Evolutionary conservation across 2,113 vertebrate genomes (phyloP).

Genomic region (Agelaius tricolor): DNA sequence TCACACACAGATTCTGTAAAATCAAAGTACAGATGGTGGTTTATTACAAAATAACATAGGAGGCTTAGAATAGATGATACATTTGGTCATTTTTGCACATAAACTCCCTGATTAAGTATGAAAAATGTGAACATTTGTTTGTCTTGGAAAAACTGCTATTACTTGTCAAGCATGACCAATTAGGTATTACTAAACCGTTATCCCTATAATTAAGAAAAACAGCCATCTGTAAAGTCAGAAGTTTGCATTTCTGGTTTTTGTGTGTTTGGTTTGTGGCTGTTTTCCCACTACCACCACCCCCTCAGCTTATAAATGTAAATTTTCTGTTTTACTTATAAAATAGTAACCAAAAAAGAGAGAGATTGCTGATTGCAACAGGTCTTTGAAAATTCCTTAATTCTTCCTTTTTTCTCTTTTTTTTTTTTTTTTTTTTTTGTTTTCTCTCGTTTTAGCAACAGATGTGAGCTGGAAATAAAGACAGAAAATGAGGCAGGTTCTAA

Average conservation of each 20-base stretch:
- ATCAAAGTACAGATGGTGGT: conserved; percentile 79
- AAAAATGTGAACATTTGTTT: conserved; percentile 84
- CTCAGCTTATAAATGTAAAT: conserved; percentile 43
- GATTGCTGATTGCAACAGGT: conserved; percentile 3
- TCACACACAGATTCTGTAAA: conserved; percentile 68
- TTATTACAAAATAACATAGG: conserved; percentile 77
- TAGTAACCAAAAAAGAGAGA: conserved; percentile 5
- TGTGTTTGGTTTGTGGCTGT: neutral
- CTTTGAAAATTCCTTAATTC: neutral
- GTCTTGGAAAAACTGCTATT: conserved; percentile 79
- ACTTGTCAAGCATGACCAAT: conserved; percentile 85
- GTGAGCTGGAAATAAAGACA: neutral
- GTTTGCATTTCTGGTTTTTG: conserved; percentile 47
- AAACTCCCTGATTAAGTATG: conserved; percentile 81
- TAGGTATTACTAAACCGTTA: conserved; percentile 80
- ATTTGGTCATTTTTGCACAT: conserved; percentile 79
- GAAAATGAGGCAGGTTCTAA: neutral
- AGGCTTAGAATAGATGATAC: conserved; percentile 77
- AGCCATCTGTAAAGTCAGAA: conserved; percentile 83
- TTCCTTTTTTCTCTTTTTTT: neutral
- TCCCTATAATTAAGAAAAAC: conserved; percentile 82
- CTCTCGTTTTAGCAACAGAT: neutral
- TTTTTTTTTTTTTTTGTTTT: neutral
- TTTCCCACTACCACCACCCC: neutral
- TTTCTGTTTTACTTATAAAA: conserved; percentile 58